Base-by-base conservation (phyloP, 2,113 vertebrate genomes). In the Baryphthengus martii region DNA sequence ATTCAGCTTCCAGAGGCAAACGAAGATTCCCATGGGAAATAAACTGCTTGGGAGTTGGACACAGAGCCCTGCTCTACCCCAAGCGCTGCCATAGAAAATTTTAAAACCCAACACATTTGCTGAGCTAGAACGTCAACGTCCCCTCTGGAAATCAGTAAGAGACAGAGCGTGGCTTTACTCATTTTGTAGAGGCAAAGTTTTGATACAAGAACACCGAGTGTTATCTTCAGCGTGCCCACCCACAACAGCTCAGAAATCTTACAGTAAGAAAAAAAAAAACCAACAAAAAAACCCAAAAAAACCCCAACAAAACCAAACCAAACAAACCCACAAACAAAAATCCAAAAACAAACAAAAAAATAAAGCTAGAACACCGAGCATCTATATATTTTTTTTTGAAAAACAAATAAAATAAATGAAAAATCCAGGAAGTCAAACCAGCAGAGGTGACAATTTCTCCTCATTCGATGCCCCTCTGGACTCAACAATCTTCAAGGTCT, bases 381-480 rank as follows among this genome's bases (percentile, higher is more conserved):
- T 21, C n/a, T 6, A 18, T 0, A 5, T 13, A 3, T 23, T 44
- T 37, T 18, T n/a, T n/a, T n/a, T n/a, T n/a, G n/a, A n/a, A n/a
- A n/a, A n/a, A n/a, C n/a, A n/a, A n/a, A n/a, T n/a, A n/a, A n/a
- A n/a, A n/a, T n/a, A n/a, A n/a, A n/a, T n/a, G n/a, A n/a, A n/a
- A n/a, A 37, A 16, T 12, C 12, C 18, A 55, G 31, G 3, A 13
- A 17, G 77, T 50, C 24, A 77, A n/a, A 8, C 13, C 70, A 4
- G 7, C 0, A 13, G 28, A 67, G 17, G 4, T 1, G 39, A n/a
- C 29, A 28, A 21, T 8, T n/a, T 15, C 39, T 39, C 4, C 67
- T 11, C 62, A 9, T 17, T 0, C 9, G 26, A 3, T 11, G 28
- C 3, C 73, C 7, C n/a, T 5, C 1, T 0, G 21, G 33, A 40